Evolutionary conservation across 2,113 vertebrate genomes (phyloP).

Genomic region (Ornithorhynchus anatinus): DNA sequence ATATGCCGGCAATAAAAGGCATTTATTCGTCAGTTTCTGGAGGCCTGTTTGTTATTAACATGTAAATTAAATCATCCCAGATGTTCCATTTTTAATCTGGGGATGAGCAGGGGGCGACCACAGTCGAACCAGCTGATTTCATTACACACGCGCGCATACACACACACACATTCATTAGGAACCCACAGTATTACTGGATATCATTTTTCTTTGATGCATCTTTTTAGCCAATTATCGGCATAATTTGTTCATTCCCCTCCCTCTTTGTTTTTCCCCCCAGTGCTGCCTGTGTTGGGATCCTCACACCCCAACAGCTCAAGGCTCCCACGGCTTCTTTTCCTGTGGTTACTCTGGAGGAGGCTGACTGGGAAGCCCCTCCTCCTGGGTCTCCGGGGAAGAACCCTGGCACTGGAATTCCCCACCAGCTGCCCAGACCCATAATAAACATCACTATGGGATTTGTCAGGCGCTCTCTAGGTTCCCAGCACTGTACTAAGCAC

Average conservation of each 20-base stretch:
- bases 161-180: constrained; percentile 91
- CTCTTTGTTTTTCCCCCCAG: constrained; percentile 62
- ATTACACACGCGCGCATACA: no score
- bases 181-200: constrained; percentile 66
- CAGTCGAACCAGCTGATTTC: constrained; percentile 88
- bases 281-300: constrained; percentile 52
- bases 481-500: no score
- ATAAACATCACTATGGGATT: no score
- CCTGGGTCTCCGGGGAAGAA: no score
- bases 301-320: constrained; percentile 23
- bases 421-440: no score
- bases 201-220: constrained; percentile 74
- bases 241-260: constrained; percentile 75
- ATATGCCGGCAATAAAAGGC: constrained; percentile 96
- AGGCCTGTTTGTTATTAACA: constrained; percentile 99
- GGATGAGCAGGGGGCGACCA: constrained; percentile 85
- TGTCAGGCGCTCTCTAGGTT: no score
- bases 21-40: constrained; percentile 97
- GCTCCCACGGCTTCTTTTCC: background rate
- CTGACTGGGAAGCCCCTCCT: no score
- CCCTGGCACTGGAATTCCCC: no score
- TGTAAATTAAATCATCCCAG: constrained; percentile 99
- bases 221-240: constrained; percentile 69
- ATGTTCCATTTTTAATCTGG: constrained; percentile 99
- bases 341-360: no score